phyloP scores from a whole-genome alignment of 1,140 invertebrate genomes.

The Tetramorium parvispinum region DNA sequence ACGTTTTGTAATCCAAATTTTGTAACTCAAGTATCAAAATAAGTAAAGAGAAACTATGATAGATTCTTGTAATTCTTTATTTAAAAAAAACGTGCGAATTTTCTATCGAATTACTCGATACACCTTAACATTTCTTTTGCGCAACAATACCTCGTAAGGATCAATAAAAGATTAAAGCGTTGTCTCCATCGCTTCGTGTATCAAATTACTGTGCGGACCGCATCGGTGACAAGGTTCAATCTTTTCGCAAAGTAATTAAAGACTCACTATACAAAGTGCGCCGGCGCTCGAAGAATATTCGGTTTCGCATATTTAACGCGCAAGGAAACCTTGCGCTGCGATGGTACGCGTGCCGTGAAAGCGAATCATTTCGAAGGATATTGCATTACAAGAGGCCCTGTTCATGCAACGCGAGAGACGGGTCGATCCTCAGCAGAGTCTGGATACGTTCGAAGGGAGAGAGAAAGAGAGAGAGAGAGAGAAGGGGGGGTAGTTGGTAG shows the following conservation, averaged over 20 bases:
- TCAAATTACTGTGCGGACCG: conserved; percentile 35
- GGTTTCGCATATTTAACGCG: conserved; percentile 53
- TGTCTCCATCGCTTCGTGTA: background rate
- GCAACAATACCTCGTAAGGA: conserved; percentile 9
- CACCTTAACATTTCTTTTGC: background rate
- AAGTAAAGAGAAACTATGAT: background rate
- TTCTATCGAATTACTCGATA: background rate
- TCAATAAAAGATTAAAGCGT: conserved; percentile 24
- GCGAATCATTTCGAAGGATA: conserved; percentile 60
- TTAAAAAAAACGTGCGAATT: background rate
- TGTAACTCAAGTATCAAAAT: background rate
- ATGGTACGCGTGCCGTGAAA: conserved; percentile 45
- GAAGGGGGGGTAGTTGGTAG: background rate
- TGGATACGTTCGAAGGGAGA: conserved; percentile 9
- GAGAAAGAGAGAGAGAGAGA: background rate
- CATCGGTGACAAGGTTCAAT: conserved; percentile 38
- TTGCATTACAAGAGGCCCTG: conserved; percentile 52
- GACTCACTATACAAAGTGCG: conserved; percentile 20
- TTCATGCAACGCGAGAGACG: conserved; percentile 45
- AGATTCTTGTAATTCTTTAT: background rate
- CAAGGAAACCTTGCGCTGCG: conserved; percentile 24
- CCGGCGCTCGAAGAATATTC: conserved; percentile 30
- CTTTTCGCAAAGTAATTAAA: conserved; percentile 53
- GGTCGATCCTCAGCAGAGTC: conserved; percentile 19
- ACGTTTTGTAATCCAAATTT: background rate